A percentile compares a stretch with the other conserved stretches of the same genome.
Evolutionary conservation across 2,797 vertebrate genomes (phyloP).

Genomic region (Cossypha polioptera): DNA sequence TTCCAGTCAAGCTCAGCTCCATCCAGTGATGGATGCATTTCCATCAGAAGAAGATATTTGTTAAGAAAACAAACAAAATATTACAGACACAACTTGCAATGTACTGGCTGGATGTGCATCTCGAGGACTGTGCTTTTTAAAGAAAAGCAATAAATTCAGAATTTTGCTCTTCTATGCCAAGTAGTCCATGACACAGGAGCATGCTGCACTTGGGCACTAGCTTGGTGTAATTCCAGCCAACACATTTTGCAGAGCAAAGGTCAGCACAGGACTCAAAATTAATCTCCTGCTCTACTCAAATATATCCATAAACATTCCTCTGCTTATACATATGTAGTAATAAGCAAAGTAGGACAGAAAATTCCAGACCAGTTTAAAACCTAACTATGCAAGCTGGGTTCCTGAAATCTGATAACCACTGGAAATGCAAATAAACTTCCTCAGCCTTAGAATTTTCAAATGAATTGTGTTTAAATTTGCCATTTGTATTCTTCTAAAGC

Average conservation of each 20-base stretch:
- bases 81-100: neutral
- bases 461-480: neutral
- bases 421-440: neutral
- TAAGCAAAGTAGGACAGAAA: neutral
- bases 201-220: neutral
- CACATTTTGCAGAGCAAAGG: neutral
- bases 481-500: neutral
- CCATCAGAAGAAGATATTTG: neutral
- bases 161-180: neutral
- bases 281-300: neutral
- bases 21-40: neutral
- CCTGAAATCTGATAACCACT: neutral
- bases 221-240: neutral
- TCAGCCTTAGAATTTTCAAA: neutral
- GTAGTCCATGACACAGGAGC: neutral
- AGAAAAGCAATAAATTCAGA: neutral
- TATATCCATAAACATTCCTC: neutral
- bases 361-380: neutral
- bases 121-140: neutral
- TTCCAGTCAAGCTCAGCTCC: neutral
- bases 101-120: neutral
- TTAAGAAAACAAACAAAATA: neutral
- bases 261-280: neutral
- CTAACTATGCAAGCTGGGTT: neutral
- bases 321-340: accelerated